Conservation (phyloP, 2,888 invertebrate species). For the Netelia melanura region DNA sequence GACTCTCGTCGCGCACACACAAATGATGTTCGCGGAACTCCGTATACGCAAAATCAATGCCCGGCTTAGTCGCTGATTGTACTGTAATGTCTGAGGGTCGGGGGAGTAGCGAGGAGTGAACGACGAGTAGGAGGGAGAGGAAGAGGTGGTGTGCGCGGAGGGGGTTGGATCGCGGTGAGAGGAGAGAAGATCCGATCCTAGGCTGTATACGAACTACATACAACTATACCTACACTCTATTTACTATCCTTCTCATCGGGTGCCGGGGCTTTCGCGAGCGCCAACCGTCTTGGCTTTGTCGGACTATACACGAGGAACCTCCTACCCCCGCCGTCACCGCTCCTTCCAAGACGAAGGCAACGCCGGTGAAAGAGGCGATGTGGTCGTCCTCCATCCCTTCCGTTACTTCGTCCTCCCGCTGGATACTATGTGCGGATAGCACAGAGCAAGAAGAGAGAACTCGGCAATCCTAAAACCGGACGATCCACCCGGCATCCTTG, state of each 20-base stretch:
- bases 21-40: constrained; percentile 76
- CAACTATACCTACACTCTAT: constrained; percentile 29
- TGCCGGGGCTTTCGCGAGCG: constrained; percentile 65
- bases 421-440: constrained; percentile 58
- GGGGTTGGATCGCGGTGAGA: background rate
- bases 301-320: constrained; percentile 62
- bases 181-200: constrained; percentile 63
- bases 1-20: constrained; percentile 71
- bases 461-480: constrained; percentile 64
- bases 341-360: constrained; percentile 47
- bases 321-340: constrained; percentile 38
- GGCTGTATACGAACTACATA: constrained; percentile 31
- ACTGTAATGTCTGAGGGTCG: constrained; percentile 72
- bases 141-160: background rate
- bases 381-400: constrained; percentile 54
- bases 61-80: constrained; percentile 79
- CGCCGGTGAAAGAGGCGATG: constrained; percentile 48
- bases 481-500: constrained; percentile 61
- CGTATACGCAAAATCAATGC: constrained; percentile 82
- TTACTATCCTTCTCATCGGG: constrained; percentile 51
- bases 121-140: background rate
- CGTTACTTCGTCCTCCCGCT: constrained; percentile 23
- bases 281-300: constrained; percentile 72
- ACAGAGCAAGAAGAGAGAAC: constrained; percentile 42
- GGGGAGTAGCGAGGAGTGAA: constrained; percentile 39